Base-by-base conservation (phyloP, 2,888 invertebrate genomes). In the Drosophila neutralis region DNA sequence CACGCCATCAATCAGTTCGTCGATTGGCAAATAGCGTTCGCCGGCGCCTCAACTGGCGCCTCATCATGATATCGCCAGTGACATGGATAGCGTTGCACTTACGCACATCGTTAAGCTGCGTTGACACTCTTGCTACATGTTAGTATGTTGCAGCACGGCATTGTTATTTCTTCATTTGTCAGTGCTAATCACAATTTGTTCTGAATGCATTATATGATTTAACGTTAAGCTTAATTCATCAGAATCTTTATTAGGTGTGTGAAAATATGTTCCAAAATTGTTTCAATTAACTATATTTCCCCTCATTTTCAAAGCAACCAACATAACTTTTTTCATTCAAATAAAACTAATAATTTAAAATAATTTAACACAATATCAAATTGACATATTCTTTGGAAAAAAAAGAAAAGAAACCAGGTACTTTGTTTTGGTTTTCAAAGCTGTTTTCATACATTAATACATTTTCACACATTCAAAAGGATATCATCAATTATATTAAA, bases 1-100 rank as follows among this genome's bases (percentile, higher is more conserved):
- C 69, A 75, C 66, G 70, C 89, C 70, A 89, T 87, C 78, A 82
- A 89, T 85, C 85, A 89, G 83, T 45, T 51, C 59, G 56, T 81
- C 80, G 71, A 80, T 78, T 79, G 82, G 72, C 70, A 56, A 87
- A 63, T 72, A 63, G 52, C 71, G 31, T 53, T 57, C 61, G 11
- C n/a, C 13, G 56, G 31, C 33, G 33, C 69, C 48, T 29, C 33
- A 36, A 38, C 56, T 45, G 63, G 48, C 61, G 51, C 45, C 54
- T 48, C 59, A 59, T 52, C 54, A 42, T 21, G 57, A 15, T 53
- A 60, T 48, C n/a, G 42, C 42, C 61, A 51, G 18, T 52, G 69
- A 57, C 69, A 69, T 52, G 53, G 60, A 84, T 75, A 61, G 62
- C 57, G 38, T 69, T 76, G 82, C 82, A 87, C 70, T 87, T 76